Base-by-base conservation (phyloP, 2,797 vertebrate genomes). In the Schizopygopsis malacanthus region DNA sequence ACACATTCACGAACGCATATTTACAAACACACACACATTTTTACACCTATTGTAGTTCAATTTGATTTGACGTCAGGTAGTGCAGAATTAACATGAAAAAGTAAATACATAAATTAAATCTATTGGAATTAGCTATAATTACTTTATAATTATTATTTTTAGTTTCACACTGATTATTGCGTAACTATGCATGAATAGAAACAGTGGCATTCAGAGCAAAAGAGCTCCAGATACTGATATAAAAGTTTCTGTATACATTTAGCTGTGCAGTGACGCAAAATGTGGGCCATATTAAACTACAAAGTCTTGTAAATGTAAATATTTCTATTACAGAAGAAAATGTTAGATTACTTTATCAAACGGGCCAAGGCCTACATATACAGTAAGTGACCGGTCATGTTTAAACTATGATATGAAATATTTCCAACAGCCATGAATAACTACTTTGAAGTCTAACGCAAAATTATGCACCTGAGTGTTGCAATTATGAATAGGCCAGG, bases 341-440 rank as follows among this genome's bases (percentile, higher is more conserved):
- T 71, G 12, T 84, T 47, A 59, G 50, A 79, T 79, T 79, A 47
- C 59, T 18, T 28, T 71, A 71, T 59, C 18, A 85, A 79, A 56
- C 25, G 39, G 65, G 65, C 12, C 52, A 69, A 37, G n/a, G 12
- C 50, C 75, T 25, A 71, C 10, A 56, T 25, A 65, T 45, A 79
- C n/a, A 33, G 6, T 33, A 52, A 70, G 39, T 45, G 50, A 11
- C 3, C 4, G n/a, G 2, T 56, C 25, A 54, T 70, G 45, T 69
- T 70, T 79, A 45, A 78, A 69, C 6, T 43, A 63, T 81, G 13
- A 70, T 22, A 70, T 22, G 6, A 72, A 54, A 3, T 39, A 77
- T 78, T 67, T 56, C 39, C 45, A 78, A 69, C 45, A 84, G 18
- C 22, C 37, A 67, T 20, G 15, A 52, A 56, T 54, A 1, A 4